Base-by-base conservation (phyloP, 2,113 vertebrate species). In the Oreochromis niloticus region DNA sequence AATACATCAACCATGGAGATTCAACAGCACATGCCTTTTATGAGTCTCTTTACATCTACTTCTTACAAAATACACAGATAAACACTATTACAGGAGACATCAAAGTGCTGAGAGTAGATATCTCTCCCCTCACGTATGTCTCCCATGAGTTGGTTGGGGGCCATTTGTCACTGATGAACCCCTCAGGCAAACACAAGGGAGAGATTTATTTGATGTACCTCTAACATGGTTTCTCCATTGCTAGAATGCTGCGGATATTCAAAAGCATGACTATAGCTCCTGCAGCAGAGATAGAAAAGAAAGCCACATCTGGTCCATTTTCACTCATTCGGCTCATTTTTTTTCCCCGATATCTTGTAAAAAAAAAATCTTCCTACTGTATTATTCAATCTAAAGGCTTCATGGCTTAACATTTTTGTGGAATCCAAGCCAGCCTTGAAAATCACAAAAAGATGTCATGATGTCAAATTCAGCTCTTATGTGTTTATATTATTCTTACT, bases 161-260 rank as follows among this genome's bases (percentile, higher is more conserved):
- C 90, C 56, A 80, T 94, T 92, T 46, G 90, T 94, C 91, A 90
- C 27, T 80, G 88, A 91, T 92, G 84, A 92, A 83, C 82, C 88
- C 91, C 85, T 86, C 85, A 83, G 91, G 88, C 90, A 22, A 80
- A 80, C 83, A 68, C 82, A 71, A 39, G 85, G 82, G 39, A 85
- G 75, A 87, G 68, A 88, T 89, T 46, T 41, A 89, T 94, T 84
- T 89, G 81, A 92, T 85, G 55, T 41, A 89, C n/a, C 36, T 75
- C 80, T 82, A 56, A 83, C 43, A 8, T 30, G 54, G 19, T 84
- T 75, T 68, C 16, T 46, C 27, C 34, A 7, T 3, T 32, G 80
- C 68, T 80, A 43, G 52, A 86, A 82, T 78, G 86, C 50, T 73
- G 66, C 1, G 22, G 63, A 59, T 54, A 83, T 89, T 85, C 7